Base-by-base conservation (phyloP, 2,888 invertebrate species). In the Tanypteryx hageni region DNA sequence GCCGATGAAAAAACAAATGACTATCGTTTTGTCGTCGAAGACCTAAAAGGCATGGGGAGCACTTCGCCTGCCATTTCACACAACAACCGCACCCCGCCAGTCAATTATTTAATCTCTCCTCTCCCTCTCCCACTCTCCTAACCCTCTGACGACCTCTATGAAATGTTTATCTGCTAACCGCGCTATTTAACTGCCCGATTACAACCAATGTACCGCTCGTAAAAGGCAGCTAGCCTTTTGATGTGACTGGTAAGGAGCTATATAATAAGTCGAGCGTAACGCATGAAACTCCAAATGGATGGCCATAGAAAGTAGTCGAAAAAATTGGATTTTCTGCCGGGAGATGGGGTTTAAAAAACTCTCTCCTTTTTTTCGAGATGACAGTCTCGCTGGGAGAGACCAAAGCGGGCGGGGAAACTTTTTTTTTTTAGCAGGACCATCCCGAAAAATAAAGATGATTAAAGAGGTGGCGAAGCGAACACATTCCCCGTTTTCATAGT, bases 101-200 rank as follows among this genome's bases (percentile, higher is more conserved):
- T 86, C 86, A 27, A 86, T 86, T 61, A 86, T 86, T 86, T 86
- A 86, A 86, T 86, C 61, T 86, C 59, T 61, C 86, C 44, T 56
- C 83, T 44, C 56, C 57, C 83, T 14, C 13, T 14, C 13, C 27
- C 61, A 58, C 31, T 86, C 59, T 61, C 18, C 86, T 86, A 57
- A 31, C 86, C 86, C 58, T 86, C 57, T 61, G 86, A 86, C 86
- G 86, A 86, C 86, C 86, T 86, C 86, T 61, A 86, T 86, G 59
- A 86, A 86, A 86, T 86, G 31, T 86, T 86, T 59, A 86, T 61
- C 86, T 59, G 31, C 27, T 61, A 86, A 86, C 61, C 86, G 86
- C 27, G 61, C 61, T 18, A 61, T 86, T 86, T 86, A 86, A 86
- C 10, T 61, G 86, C 86, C 58, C 59, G 86, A 86, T 86, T 61